A percentile compares a stretch with the other conserved stretches of the same genome.
phyloP scores from a whole-genome alignment of 2,888 invertebrate species.

The Patella pellucida region DNA sequence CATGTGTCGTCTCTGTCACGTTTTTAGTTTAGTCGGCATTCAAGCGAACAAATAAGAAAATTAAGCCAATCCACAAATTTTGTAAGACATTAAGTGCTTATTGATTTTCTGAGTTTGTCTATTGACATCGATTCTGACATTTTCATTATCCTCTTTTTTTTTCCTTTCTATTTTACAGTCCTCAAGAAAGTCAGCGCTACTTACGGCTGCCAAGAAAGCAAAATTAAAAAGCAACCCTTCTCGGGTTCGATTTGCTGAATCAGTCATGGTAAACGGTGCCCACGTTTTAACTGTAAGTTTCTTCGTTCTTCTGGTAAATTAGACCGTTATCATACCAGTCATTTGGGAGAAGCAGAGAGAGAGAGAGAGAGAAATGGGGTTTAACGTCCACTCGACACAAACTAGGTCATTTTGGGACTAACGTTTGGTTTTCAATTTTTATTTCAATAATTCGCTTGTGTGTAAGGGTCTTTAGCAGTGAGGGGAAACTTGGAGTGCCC shows the following conservation, averaged over 20 bases:
- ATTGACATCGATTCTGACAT: neutral
- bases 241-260: conserved; percentile 87
- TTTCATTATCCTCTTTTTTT: conserved; percentile 9
- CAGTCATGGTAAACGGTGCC: conserved; percentile 64
- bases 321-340: too few relatives aligned
- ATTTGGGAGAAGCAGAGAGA: too few relatives aligned
- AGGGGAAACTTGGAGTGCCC: too few relatives aligned
- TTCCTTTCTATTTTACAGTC: conserved; percentile 48
- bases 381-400: too few relatives aligned
- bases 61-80: conserved; percentile 7
- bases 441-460: too few relatives aligned
- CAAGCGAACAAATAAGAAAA: neutral
- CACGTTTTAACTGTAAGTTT: conserved; percentile 59
- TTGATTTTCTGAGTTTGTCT: neutral
- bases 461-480: too few relatives aligned
- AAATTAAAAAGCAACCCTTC: conserved; percentile 85
- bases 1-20: too few relatives aligned
- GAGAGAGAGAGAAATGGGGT: too few relatives aligned
- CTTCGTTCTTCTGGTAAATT: neutral
- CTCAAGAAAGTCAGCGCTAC: conserved; percentile 81
- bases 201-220: conserved; percentile 90
- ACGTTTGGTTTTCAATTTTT: too few relatives aligned
- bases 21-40: neutral
- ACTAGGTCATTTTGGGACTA: too few relatives aligned
- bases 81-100: neutral